These are phyloP conservation scores for Tetramorium bicarinatum DNA, from an alignment of 2,888 invertebrate genomes.

Conservation along the genomic window DNA sequence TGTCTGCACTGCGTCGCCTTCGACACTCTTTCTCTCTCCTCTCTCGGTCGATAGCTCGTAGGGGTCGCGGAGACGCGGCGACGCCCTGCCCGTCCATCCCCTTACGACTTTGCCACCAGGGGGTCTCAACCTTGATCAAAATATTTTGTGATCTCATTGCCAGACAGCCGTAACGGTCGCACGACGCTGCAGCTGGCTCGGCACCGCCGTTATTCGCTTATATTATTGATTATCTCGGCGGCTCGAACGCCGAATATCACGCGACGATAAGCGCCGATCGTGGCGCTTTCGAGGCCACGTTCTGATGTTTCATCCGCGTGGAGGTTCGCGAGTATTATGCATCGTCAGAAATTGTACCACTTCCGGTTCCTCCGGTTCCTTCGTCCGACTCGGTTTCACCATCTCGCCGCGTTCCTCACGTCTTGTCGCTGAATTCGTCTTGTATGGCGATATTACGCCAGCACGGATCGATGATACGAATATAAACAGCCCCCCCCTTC, in stretches of 20 bases:
- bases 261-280: constrained; percentile 32
- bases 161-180: constrained; percentile 52
- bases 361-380: not conserved
- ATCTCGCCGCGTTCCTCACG: not conserved
- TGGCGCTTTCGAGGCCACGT: constrained; percentile 4
- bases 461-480: constrained; percentile 37
- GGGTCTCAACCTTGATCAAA: constrained; percentile 82
- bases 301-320: not conserved
- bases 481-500: constrained; percentile 10
- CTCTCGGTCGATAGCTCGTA: constrained; percentile 85
- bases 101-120: constrained; percentile 80
- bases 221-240: constrained; percentile 52
- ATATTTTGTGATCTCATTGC: constrained; percentile 59
- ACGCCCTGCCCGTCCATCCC: constrained; percentile 84
- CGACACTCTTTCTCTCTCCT: constrained; percentile 69
- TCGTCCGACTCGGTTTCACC: not conserved
- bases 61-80: constrained; percentile 86
- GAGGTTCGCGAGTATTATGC: not conserved
- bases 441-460: constrained; percentile 18
- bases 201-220: constrained; percentile 48
- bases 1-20: constrained; percentile 54
- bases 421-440: not conserved
- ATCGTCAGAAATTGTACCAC: not conserved
- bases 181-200: constrained; percentile 51
- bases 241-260: constrained; percentile 40